Base-by-base conservation (phyloP, 2,888 invertebrate species). In the Nomada ruficornis region DNA sequence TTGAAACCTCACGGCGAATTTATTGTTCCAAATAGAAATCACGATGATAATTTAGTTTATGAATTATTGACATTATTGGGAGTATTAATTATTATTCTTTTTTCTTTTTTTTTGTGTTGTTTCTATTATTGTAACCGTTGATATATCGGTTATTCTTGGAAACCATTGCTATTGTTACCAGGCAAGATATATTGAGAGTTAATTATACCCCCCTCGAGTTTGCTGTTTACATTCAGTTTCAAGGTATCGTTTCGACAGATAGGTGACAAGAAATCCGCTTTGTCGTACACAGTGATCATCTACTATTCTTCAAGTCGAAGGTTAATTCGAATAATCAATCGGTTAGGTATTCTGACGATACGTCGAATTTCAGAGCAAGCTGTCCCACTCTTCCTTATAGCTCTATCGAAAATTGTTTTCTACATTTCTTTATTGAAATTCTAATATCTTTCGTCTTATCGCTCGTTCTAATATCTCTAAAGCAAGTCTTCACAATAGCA, bases 211-310 rank as follows among this genome's bases (percentile, higher is more conserved):
- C 15, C 47, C 36, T 29, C 26, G 2, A 4, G 50, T 36, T 18
- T 54, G 20, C 15, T 80, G 70, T 80, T 80, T 72, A 80, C 77
- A 62, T 72, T 44, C 54, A 29, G 15, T 23, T 57, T 2, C 59
- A 59, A 72, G 55, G 68, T 63, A 59, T 57, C 36, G 4, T 26
- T 4, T 63, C n/a, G 54, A 15, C 23, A 11, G 13, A 50, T 15
- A 18, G 18, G 9, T 42, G 44, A 63, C 55, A 62, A 63, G 47
- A 29, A 63, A 42, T 63, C 26, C 3, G 2, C 13, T 11, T 23
- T 18, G 23, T 74, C 68, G 57, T 63, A 52, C 23, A 75, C 57
- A 55, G 44, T 5, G 20, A 13, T 26, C 10, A 59, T 23, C 15
- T 47, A 47, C n/a, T 42, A 18, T 13, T 70, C 60, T 18, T 44